Evolutionary conservation across 2,797 vertebrate species (phyloP).

Genomic region (Mus caroli): DNA sequence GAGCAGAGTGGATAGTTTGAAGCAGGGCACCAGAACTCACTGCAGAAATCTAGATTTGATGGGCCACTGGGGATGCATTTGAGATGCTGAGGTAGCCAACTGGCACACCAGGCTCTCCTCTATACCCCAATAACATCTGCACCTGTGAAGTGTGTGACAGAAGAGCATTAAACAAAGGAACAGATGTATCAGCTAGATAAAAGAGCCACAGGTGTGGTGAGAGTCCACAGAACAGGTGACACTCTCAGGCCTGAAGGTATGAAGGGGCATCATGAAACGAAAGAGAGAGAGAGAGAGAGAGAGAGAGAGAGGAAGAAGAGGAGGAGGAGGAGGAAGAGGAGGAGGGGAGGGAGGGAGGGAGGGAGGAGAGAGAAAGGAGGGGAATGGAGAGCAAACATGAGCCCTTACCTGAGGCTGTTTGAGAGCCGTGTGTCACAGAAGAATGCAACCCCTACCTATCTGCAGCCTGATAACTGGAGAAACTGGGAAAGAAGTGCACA

Average conservation of each 20-base stretch:
- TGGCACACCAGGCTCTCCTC: neutral
- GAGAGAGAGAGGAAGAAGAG: no score
- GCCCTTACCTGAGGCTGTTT: neutral
- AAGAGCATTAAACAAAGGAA: neutral
- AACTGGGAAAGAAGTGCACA: neutral
- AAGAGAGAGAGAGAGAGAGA: no score
- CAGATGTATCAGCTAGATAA: neutral
- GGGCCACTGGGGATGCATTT: neutral
- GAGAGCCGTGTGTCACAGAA: neutral
- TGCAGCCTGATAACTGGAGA: neutral
- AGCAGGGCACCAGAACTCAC: neutral
- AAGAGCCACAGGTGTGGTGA: neutral
- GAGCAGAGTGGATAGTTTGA: neutral
- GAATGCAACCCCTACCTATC: neutral
- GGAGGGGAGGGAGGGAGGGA: no score
- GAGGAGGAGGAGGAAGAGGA: no score
- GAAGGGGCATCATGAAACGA: accelerated
- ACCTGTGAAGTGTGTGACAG: neutral
- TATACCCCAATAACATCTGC: neutral
- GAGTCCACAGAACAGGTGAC: neutral
- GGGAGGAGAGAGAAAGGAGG: no score
- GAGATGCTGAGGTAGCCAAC: neutral
- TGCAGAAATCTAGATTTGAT: neutral
- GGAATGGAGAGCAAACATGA: neutral
- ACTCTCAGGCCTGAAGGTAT: no score